Evolutionary conservation across 2,888 invertebrate genomes (phyloP).

Genomic region (Ischnus inquisitorius): DNA sequence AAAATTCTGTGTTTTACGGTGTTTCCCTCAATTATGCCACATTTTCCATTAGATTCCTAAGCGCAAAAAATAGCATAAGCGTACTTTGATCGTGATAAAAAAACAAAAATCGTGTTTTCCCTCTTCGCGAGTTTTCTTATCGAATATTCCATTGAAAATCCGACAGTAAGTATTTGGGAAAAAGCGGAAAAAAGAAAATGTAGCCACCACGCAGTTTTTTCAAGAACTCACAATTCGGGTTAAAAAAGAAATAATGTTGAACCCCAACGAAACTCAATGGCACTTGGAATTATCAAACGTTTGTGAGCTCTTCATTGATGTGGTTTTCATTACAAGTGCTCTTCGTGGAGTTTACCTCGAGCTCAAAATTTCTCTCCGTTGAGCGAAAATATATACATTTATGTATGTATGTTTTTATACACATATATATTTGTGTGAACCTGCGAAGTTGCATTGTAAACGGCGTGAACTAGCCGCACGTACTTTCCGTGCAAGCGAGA

Average conservation of each 20-base stretch:
- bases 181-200: too few species aligned
- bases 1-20: too few species aligned
- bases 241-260: background rate
- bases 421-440: background rate
- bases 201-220: too few species aligned
- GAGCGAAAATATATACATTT: background rate
- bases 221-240: background rate
- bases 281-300: constrained; percentile 4
- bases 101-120: too few species aligned
- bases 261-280: background rate
- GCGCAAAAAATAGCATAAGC: too few species aligned
- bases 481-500: constrained; percentile 18
- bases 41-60: too few species aligned
- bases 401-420: too few species aligned
- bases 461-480: background rate
- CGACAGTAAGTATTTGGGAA: too few species aligned
- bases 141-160: too few species aligned
- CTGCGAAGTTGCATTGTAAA: background rate
- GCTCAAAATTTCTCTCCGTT: background rate
- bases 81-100: too few species aligned
- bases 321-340: constrained; percentile 33
- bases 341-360: background rate
- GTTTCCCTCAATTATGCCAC: too few species aligned
- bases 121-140: too few species aligned
- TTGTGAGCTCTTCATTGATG: constrained; percentile 17